Evolutionary conservation across 2,113 vertebrate genomes (phyloP).

Genomic region (Pungitius pungitius): DNA sequence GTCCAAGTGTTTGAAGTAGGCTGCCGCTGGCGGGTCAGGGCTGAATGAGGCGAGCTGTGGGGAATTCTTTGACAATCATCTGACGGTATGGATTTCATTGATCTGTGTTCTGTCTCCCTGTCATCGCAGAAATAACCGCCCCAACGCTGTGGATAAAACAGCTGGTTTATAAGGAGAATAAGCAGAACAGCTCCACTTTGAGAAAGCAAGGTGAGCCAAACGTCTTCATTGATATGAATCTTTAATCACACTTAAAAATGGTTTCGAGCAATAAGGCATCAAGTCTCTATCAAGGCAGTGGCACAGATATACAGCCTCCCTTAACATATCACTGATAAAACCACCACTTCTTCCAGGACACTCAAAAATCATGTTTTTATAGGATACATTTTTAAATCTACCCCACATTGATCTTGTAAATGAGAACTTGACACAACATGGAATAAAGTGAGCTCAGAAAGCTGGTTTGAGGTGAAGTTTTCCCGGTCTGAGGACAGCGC

Average conservation of each 20-base stretch:
- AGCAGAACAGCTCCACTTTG: constrained; percentile 88
- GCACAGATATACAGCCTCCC: not conserved
- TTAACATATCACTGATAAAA: not conserved
- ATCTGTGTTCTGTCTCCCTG: constrained; percentile 21
- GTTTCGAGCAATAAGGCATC: not conserved
- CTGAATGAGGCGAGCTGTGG: constrained; percentile 19
- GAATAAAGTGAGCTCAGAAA: constrained; percentile 16
- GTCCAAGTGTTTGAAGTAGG: constrained; percentile 25
- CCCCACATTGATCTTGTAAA: not conserved
- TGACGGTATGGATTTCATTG: constrained; percentile 6
- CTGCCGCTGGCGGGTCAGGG: constrained; percentile 13
- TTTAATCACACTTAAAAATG: not conserved
- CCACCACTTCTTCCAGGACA: not conserved
- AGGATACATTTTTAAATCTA: not conserved
- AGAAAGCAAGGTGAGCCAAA: constrained; percentile 88
- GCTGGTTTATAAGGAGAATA: constrained; percentile 91
- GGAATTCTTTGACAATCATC: not conserved
- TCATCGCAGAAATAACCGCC: constrained; percentile 91
- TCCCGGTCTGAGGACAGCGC: constrained; percentile 44
- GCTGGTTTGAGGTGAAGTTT: constrained; percentile 46
- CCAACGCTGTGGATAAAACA: constrained; percentile 97
- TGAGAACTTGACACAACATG: not conserved
- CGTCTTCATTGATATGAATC: no score
- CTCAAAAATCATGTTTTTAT: constrained; percentile 15
- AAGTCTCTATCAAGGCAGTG: not conserved